Evolutionary conservation across 2,888 invertebrate species (phyloP).

Genomic region (Aporophyla lueneburgensis): DNA sequence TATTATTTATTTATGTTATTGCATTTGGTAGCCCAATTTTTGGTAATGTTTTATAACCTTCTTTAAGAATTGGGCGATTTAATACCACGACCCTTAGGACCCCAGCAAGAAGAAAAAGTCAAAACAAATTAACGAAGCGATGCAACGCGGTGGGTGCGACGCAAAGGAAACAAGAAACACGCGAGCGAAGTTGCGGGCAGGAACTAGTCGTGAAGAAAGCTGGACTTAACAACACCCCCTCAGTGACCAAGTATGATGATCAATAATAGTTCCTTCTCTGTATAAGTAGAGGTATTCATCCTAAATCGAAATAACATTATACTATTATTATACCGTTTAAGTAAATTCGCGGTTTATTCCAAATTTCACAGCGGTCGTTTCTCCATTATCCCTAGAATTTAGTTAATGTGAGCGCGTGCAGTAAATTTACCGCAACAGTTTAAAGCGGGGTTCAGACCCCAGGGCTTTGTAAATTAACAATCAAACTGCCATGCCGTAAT

Average conservation of each 20-base stretch:
- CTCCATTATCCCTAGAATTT: conserved; percentile 39
- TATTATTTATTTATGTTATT: too few relatives aligned
- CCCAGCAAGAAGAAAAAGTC: too few relatives aligned
- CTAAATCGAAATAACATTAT: neutral
- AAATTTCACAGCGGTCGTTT: conserved; percentile 16
- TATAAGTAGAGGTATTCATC: neutral
- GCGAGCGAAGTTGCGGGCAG: too few relatives aligned
- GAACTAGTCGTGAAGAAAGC: too few relatives aligned
- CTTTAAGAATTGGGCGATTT: too few relatives aligned
- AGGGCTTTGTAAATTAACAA: conserved; percentile 51
- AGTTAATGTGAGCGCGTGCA: conserved; percentile 24
- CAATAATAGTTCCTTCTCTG: neutral
- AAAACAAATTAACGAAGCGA: too few relatives aligned
- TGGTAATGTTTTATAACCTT: too few relatives aligned
- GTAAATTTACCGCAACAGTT: conserved; percentile 35
- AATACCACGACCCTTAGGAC: too few relatives aligned
- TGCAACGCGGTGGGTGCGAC: too few relatives aligned
- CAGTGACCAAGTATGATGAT: neutral
- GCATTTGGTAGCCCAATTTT: too few relatives aligned
- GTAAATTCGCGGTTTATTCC: conserved; percentile 12
- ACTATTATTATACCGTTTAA: neutral
- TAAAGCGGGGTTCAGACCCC: conserved; percentile 26
- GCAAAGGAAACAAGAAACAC: too few relatives aligned
- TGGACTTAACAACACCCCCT: neutral
- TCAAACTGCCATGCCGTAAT: conserved; percentile 37